These are phyloP conservation scores for Anguilla anguilla DNA, from an alignment of 2,797 vertebrate genomes.

Conservation along the genomic window DNA sequence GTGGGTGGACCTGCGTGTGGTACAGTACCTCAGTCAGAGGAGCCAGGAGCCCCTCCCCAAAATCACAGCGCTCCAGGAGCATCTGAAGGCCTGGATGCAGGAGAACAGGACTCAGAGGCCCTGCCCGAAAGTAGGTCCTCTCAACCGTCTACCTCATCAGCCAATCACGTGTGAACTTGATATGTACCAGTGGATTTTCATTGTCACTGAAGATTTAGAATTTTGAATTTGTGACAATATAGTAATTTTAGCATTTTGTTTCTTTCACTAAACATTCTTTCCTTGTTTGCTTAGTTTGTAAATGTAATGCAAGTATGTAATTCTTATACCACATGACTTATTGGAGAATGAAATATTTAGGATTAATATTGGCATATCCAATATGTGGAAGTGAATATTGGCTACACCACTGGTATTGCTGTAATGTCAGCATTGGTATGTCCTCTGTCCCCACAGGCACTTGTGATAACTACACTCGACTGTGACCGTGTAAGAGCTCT, in stretches of 20 bases:
- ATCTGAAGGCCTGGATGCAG: conserved; percentile 71
- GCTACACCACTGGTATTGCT: background rate
- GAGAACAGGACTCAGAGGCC: conserved; percentile 42
- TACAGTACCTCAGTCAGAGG: conserved; percentile 76
- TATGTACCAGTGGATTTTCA: background rate
- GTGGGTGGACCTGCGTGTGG: conserved; percentile 79
- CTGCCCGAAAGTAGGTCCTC: conserved; percentile 58
- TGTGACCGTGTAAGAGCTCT: conserved; percentile 65
- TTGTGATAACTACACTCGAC: conserved; percentile 80
- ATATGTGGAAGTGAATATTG: conserved; percentile 4
- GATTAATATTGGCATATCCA: background rate
- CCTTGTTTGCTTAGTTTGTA: background rate
- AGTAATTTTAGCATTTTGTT: background rate
- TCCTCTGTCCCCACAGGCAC: conserved; percentile 68
- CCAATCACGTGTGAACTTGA: background rate
- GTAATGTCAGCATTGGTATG: background rate
- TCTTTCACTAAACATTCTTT: background rate
- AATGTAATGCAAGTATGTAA: background rate
- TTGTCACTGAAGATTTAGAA: background rate
- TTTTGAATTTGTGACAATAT: background rate
- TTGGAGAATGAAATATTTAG: background rate
- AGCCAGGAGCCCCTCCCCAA: conserved; percentile 77
- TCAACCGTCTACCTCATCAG: background rate
- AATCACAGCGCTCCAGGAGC: conserved; percentile 74
- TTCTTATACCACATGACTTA: background rate